phyloP scores from a whole-genome alignment of 1,140 invertebrate genomes.

The Drosophila micromelanica region DNA sequence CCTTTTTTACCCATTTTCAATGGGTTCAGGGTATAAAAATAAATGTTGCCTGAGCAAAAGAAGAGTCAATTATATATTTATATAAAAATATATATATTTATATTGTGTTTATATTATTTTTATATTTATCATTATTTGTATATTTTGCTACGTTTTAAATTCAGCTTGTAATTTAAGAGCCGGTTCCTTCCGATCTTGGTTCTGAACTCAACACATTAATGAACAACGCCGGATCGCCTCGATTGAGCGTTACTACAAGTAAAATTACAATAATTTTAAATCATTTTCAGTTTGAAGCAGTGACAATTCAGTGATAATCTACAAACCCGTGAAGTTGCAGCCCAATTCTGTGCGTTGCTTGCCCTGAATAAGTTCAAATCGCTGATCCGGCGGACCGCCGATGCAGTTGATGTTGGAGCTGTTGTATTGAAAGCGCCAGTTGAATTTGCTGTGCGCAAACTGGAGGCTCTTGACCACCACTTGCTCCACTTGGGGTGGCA shows the following conservation, averaged over 20 bases:
- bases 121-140: too few relatives aligned
- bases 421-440: slow-evolving; percentile 15
- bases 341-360: slow-evolving; percentile 18
- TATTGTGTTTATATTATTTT: too few relatives aligned
- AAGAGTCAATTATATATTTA: neutral
- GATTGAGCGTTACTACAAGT: slow-evolving; percentile 29
- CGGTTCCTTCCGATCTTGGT: neutral
- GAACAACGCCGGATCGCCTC: slow-evolving; percentile 32
- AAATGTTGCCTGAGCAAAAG: neutral
- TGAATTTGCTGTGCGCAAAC: slow-evolving; percentile 42
- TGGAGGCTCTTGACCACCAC: slow-evolving; percentile 44
- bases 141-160: neutral
- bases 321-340: slow-evolving; percentile 39
- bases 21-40: too few relatives aligned
- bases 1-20: too few relatives aligned
- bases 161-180: neutral
- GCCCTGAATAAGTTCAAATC: slow-evolving; percentile 59
- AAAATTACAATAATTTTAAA: neutral
- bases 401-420: slow-evolving; percentile 32
- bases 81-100: too few relatives aligned
- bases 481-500: slow-evolving; percentile 53
- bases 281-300: neutral
- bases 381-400: neutral
- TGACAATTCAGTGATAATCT: too few relatives aligned
- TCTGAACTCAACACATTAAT: slow-evolving; percentile 28